These are phyloP conservation scores for Eriocheir sinensis DNA, from an alignment of 1,140 invertebrate species.

Conservation along the genomic window DNA sequence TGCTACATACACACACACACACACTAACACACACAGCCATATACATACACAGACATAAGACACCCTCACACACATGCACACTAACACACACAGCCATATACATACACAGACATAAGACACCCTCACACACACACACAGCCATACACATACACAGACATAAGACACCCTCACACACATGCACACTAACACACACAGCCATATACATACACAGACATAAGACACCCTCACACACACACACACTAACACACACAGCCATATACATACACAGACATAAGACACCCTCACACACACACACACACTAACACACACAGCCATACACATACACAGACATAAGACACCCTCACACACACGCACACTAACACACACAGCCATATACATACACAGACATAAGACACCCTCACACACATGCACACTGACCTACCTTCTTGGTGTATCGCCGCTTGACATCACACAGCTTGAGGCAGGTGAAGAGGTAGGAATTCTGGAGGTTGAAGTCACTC, in stretches of 20 bases:
- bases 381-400: too few relatives aligned
- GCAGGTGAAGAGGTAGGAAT: conserved; percentile 78
- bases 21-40: too few relatives aligned
- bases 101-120: too few relatives aligned
- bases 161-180: background rate
- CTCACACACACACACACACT: background rate
- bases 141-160: too few relatives aligned
- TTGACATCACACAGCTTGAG: conserved; percentile 79
- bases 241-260: too few relatives aligned
- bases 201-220: too few relatives aligned
- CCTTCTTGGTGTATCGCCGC: conserved; percentile 79
- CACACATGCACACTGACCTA: conserved; percentile 49
- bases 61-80: too few relatives aligned
- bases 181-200: background rate
- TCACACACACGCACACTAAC: background rate
- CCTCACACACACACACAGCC: too few relatives aligned
- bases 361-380: background rate
- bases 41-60: too few relatives aligned
- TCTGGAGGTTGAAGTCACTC: conserved; percentile 78
- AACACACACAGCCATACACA: background rate
- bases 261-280: background rate
- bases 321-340: too few relatives aligned
- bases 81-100: too few relatives aligned
- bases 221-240: background rate
- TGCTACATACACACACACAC: too few relatives aligned